These are phyloP conservation scores for Ceuthmochares aereus DNA, from an alignment of 2,113 vertebrate genomes.

Conservation along the genomic window DNA sequence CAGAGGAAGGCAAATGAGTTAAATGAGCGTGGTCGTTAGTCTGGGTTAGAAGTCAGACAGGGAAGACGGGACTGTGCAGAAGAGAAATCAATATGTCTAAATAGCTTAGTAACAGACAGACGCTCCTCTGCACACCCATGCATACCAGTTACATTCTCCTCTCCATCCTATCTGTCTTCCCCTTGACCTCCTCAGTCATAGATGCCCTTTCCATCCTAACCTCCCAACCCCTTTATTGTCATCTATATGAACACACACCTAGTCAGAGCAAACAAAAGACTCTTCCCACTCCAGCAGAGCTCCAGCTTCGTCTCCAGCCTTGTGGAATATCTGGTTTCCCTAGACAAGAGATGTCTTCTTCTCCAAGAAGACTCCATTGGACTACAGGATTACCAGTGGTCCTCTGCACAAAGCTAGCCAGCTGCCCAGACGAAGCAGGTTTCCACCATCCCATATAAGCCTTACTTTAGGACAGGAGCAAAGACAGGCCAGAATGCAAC, in stretches of 20 bases:
- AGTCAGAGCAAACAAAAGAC: background rate
- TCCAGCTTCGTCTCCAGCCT: background rate
- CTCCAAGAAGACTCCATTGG: background rate
- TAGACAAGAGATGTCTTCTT: fast-evolving
- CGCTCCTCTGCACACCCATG: background rate
- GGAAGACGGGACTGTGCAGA: background rate
- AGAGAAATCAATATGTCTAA: background rate
- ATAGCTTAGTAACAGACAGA: background rate
- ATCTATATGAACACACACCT: background rate
- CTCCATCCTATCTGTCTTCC: background rate
- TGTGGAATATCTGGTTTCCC: background rate
- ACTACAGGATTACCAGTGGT: background rate
- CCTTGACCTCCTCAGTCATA: background rate
- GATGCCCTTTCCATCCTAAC: background rate
- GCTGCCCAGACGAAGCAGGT: background rate
- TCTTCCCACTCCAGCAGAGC: background rate
- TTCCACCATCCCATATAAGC: background rate
- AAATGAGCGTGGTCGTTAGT: background rate
- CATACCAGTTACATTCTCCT: background rate
- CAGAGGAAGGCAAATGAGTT: background rate
- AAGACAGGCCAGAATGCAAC: background rate
- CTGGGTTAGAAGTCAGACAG: background rate
- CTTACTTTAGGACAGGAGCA: background rate
- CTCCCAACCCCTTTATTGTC: background rate
- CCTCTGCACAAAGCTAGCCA: background rate